phyloP scores from a whole-genome alignment of 2,113 vertebrate species.

The Trogon melanurus region DNA sequence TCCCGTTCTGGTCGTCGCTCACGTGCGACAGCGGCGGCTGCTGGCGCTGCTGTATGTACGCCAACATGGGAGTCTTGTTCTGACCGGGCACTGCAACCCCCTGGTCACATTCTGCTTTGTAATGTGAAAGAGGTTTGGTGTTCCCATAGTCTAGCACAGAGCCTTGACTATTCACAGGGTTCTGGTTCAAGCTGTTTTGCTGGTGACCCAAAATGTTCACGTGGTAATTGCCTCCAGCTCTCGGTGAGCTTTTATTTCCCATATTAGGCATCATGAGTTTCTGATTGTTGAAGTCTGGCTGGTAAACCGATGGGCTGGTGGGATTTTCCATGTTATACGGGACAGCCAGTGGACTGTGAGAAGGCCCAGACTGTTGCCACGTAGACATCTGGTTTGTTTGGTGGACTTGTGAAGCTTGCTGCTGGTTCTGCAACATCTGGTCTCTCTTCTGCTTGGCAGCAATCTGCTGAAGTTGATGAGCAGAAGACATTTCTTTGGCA shows the following conservation, averaged over 20 bases:
- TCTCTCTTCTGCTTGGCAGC: slow-evolving; percentile 85
- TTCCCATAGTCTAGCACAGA: slow-evolving; percentile 89
- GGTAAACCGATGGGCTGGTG: slow-evolving; percentile 87
- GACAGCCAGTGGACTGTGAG: slow-evolving; percentile 84
- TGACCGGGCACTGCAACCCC: slow-evolving; percentile 75
- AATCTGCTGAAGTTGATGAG: slow-evolving; percentile 90
- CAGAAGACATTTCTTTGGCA: slow-evolving; percentile 88
- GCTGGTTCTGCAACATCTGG: slow-evolving; percentile 81
- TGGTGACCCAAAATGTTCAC: slow-evolving; percentile 85
- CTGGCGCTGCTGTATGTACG: slow-evolving; percentile 83
- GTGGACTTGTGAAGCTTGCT: slow-evolving; percentile 74
- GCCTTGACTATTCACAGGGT: slow-evolving; percentile 72
- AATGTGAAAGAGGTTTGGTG: slow-evolving; percentile 95
- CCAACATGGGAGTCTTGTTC: slow-evolving; percentile 83
- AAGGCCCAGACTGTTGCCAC: slow-evolving; percentile 84
- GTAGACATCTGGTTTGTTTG: slow-evolving; percentile 81
- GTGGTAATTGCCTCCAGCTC: slow-evolving; percentile 84
- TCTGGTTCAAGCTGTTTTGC: slow-evolving; percentile 79
- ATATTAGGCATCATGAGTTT: slow-evolving; percentile 85
- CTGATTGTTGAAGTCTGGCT: slow-evolving; percentile 86
- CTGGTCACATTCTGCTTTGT: slow-evolving; percentile 83
- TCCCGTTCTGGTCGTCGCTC: slow-evolving; percentile 74
- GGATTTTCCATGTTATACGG: slow-evolving; percentile 89
- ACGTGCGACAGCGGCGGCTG: slow-evolving; percentile 74
- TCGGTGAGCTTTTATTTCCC: slow-evolving; percentile 88